A percentile compares a stretch with the other conserved stretches of the same genome.
phyloP scores from a whole-genome alignment of 2,888 invertebrate genomes.

The Pemphredon lugubris region DNA sequence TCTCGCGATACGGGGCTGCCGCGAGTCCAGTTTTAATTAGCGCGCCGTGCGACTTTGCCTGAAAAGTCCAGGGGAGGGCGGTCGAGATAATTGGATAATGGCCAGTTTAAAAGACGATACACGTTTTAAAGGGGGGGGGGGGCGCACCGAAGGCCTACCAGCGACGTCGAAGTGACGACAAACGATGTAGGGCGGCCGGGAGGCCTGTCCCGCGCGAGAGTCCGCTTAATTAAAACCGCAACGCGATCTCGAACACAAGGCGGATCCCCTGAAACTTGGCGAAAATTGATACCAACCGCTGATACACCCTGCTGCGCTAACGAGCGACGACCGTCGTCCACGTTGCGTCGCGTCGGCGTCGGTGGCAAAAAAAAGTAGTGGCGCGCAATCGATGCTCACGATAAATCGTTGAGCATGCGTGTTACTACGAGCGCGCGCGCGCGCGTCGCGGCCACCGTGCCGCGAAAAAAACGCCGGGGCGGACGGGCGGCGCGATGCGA shows the following conservation, averaged over 20 bases:
- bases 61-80: slow-evolving; percentile 2
- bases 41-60: neutral
- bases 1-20: neutral
- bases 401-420: slow-evolving; percentile 31
- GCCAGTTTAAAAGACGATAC: slow-evolving; percentile 35
- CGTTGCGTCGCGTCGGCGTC: too few species aligned
- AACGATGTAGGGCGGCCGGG: slow-evolving; percentile 34
- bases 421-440: too few species aligned
- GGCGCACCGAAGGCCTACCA: slow-evolving; percentile 1
- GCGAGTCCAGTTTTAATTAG: slow-evolving; percentile 48
- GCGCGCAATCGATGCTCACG: slow-evolving; percentile 32
- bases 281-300: slow-evolving; percentile 54
- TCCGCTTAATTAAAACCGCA: slow-evolving; percentile 50
- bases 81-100: slow-evolving; percentile 56
- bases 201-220: neutral
- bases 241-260: slow-evolving; percentile 22
- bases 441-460: slow-evolving; percentile 5
- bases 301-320: slow-evolving; percentile 48
- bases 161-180: slow-evolving; percentile 43
- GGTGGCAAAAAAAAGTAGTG: slow-evolving; percentile 29
- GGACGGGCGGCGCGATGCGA: neutral
- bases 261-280: too few species aligned
- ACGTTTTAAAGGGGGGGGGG: neutral
- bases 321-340: slow-evolving; percentile 44
- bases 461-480: neutral